Base-by-base conservation (phyloP, 1,140 invertebrate genomes). In the Gryllus bimaculatus region DNA sequence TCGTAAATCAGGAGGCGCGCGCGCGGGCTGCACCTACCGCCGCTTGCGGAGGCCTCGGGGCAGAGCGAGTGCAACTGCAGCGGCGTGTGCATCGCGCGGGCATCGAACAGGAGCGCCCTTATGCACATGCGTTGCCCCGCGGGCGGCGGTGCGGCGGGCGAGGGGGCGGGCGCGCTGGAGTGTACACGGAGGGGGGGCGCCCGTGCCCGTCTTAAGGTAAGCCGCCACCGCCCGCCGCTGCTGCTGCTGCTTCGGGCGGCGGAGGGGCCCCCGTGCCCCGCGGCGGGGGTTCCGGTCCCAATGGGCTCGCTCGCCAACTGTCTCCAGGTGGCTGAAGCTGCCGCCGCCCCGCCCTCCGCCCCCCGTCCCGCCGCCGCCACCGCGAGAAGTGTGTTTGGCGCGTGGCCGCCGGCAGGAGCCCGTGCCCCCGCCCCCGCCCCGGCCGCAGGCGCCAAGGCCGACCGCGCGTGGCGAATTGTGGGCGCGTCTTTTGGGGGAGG, bases 231-330 rank as follows among this genome's bases (percentile, higher is more conserved):
- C n/a, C n/a, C n/a, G 78, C 54, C 77, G 21, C 48, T 47, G 39
- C 75, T 48, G 47, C 73, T 78, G 18, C 47, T 18, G 21, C 48
- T 20, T n/a, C 26, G 73, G 54, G 73, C 47, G 54, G n/a, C 7
- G 18, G 3, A 66, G 54, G 7, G 18, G 18, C 54, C 54, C 54
- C 54, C 54, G 18, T 13, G 54, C 54, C 54, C 54, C 54, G 54
- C 54, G 54, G 54, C 21, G 21, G 73, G 78, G n/a, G n/a, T n/a
- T 78, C 73, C 78, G 54, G 78, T 54, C 47, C 78, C 21, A 78
- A 78, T 47, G 78, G 66, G 48, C 78, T 74, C 78, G 78, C 78
- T 78, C 48, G 66, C 78, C 78, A 78, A 78, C 78, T 78, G 78
- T 78, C 78, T 78, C 78, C 78, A 78, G 78, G 26, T n/a, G n/a